Evolutionary conservation across 1,140 invertebrate genomes (phyloP).

Genomic region (Ceratina japonica): DNA sequence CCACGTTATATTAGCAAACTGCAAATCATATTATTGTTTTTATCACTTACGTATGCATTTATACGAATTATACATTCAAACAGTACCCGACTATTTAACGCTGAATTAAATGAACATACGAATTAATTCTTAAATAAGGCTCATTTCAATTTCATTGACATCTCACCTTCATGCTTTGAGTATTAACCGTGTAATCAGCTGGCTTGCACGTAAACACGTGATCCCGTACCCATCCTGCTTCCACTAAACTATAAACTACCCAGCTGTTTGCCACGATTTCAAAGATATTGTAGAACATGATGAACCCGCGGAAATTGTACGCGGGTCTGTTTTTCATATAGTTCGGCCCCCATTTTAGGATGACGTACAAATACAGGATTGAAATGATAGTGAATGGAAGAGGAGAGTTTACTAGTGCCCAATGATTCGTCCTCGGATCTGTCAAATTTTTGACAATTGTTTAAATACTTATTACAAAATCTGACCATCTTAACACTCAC

Average conservation of each 20-base stretch:
- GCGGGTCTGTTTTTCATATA: constrained; percentile 82
- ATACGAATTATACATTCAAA: no score
- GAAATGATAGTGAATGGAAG: constrained; percentile 76
- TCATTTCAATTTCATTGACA: not conserved
- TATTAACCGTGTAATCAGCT: not conserved
- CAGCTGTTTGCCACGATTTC: constrained; percentile 79
- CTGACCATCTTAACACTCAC: not conserved
- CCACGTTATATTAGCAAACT: not conserved
- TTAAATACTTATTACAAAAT: not conserved
- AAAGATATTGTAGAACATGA: constrained; percentile 82
- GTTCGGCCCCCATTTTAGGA: constrained; percentile 78
- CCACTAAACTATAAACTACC: constrained; percentile 70
- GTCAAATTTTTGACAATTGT: not conserved
- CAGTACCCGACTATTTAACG: no score
- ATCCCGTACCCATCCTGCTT: constrained; percentile 15
- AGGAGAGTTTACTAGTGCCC: constrained; percentile 54
- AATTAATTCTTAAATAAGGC: no score
- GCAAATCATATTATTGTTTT: constrained; percentile 1
- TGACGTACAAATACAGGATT: constrained; percentile 77
- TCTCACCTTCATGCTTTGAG: not conserved
- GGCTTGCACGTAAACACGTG: not conserved
- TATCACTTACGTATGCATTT: not conserved
- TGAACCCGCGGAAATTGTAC: constrained; percentile 80
- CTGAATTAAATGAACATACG: no score
- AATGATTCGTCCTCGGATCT: not conserved